phyloP scores from a whole-genome alignment of 2,113 vertebrate species.

The Pelmatolapia mariae region DNA sequence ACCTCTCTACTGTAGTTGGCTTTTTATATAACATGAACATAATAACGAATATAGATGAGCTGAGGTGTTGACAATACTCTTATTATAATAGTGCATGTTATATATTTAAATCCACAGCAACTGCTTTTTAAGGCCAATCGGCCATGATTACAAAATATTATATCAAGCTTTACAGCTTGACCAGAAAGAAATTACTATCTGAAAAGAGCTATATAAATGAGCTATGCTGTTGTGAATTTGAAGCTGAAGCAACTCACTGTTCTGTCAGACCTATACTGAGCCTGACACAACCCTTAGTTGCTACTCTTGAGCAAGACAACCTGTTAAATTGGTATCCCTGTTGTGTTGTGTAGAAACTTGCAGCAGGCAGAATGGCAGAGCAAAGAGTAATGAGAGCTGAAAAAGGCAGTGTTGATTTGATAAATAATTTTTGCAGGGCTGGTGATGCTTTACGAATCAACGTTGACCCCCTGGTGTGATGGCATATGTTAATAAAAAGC shows the following conservation, averaged over 20 bases:
- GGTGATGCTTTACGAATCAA: slow-evolving; percentile 44
- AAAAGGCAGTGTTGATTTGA: slow-evolving; percentile 39
- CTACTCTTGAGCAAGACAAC: not conserved
- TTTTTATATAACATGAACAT: not conserved
- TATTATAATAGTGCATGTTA: not conserved
- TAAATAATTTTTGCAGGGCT: slow-evolving; percentile 39
- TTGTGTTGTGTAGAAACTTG: not conserved
- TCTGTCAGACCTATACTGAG: not conserved
- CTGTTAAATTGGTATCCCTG: not conserved
- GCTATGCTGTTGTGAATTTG: not conserved
- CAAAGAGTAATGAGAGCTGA: slow-evolving; percentile 11
- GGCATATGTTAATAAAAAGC: slow-evolving; percentile 66
- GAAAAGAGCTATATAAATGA: not conserved
- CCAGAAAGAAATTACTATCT: not conserved
- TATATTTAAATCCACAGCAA: not conserved
- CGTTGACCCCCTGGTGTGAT: slow-evolving; percentile 28
- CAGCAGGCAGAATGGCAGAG: not conserved
- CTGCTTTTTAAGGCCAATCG: not conserved
- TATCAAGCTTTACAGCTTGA: not conserved
- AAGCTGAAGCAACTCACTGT: not conserved
- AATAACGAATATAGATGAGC: not conserved
- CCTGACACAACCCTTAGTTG: not conserved
- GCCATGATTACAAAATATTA: not conserved
- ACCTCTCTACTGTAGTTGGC: not conserved
- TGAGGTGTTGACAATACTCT: not conserved